Evolutionary conservation across 2,888 invertebrate genomes (phyloP).

Genomic region (Lumbricus terrestris): DNA sequence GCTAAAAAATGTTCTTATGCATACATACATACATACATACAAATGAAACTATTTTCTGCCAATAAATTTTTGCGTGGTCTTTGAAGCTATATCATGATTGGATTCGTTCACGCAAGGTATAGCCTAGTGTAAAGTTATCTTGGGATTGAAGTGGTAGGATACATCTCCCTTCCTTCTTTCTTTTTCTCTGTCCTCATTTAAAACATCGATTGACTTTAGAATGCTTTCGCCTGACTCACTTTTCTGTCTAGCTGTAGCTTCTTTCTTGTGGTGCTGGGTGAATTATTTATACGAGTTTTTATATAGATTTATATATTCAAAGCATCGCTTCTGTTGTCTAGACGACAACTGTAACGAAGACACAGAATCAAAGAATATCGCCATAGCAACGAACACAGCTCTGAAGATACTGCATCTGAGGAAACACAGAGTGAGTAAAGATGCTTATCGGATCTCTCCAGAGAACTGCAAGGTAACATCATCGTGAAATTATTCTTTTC

Average conservation of each 20-base stretch:
- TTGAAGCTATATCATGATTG: too few species aligned
- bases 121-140: not conserved
- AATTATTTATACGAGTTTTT: not conserved
- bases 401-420: slow-evolving; percentile 48
- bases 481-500: not conserved
- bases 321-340: not conserved
- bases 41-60: too few species aligned
- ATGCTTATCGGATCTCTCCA: not conserved
- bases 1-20: too few species aligned
- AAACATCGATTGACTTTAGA: too few species aligned
- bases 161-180: too few species aligned
- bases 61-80: too few species aligned
- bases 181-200: too few species aligned
- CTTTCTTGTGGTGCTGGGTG: not conserved
- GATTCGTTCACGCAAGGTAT: too few species aligned
- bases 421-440: not conserved
- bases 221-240: not conserved
- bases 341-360: not conserved
- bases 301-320: not conserved
- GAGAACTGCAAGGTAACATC: not conserved
- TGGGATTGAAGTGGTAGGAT: too few species aligned
- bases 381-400: slow-evolving; percentile 55
- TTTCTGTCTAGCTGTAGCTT: not conserved
- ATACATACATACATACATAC: too few species aligned
- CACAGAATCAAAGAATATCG: slow-evolving; percentile 27